A percentile compares a stretch with the other conserved stretches of the same genome.
Evolutionary conservation across 1,140 invertebrate species (phyloP).

Genomic region (Gryon sp.): DNA sequence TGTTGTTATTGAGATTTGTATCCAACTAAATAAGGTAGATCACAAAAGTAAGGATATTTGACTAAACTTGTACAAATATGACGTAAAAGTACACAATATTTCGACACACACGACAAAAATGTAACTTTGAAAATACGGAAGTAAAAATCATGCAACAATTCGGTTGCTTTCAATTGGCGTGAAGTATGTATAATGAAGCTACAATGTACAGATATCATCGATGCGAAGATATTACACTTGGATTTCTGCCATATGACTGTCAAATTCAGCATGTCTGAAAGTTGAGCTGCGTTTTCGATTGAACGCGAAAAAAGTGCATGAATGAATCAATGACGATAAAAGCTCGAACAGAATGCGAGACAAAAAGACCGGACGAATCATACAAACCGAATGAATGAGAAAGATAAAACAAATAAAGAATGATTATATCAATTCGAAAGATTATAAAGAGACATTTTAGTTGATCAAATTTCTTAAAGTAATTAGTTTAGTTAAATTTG

Average conservation of each 20-base stretch:
- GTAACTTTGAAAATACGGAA: no score
- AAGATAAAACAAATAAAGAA: not conserved
- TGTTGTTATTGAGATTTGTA: no score
- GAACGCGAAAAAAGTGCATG: slow-evolving; percentile 31
- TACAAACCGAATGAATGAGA: not conserved
- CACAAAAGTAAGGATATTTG: no score
- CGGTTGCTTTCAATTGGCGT: not conserved
- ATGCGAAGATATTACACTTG: slow-evolving; percentile 15
- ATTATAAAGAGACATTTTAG: no score
- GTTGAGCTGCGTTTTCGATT: slow-evolving; percentile 36
- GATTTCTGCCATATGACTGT: slow-evolving; percentile 33
- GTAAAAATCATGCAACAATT: no score
- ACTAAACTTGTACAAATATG: no score
- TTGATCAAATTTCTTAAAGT: no score
- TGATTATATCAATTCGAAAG: no score
- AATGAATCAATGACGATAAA: slow-evolving; percentile 28
- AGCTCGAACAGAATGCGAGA: not conserved
- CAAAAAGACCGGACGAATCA: not conserved
- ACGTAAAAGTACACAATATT: no score
- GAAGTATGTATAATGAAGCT: slow-evolving; percentile 23
- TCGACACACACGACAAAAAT: not conserved
- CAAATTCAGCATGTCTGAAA: slow-evolving; percentile 36
- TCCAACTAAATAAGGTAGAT: no score
- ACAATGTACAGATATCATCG: slow-evolving; percentile 2
- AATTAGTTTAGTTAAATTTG: no score